Percentiles rank a stretch among this genome's conserved stretches.
Evolutionary conservation across 1,140 invertebrate species (phyloP).

Genomic region (Drosophila nebulosa): DNA sequence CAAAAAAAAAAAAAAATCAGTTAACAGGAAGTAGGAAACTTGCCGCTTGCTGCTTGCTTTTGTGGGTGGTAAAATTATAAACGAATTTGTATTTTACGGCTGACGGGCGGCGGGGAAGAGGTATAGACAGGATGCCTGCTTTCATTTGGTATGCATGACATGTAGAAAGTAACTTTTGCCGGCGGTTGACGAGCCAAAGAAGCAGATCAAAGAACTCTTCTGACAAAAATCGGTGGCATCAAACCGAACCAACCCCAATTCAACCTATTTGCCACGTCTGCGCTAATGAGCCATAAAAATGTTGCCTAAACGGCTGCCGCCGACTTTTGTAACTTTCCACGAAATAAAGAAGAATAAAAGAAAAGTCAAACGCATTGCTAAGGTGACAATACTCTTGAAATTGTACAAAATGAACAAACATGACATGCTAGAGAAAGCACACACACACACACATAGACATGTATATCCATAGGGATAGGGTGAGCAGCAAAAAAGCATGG

Average conservation of each 20-base stretch:
- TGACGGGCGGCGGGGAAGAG: background rate
- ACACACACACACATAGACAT: background rate
- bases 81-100: conserved; percentile 63
- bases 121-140: background rate
- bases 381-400: conserved; percentile 49
- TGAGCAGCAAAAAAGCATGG: background rate
- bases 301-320: conserved; percentile 45
- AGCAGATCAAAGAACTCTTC: conserved; percentile 3
- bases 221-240: conserved; percentile 21
- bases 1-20: conserved; percentile 14
- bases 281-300: conserved; percentile 77
- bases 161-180: conserved; percentile 63
- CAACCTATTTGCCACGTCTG: conserved; percentile 72
- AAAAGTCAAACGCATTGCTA: conserved; percentile 36
- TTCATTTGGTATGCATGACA: conserved; percentile 74
- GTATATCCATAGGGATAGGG: background rate
- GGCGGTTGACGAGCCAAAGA: conserved; percentile 23
- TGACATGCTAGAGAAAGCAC: background rate
- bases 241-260: conserved; percentile 25
- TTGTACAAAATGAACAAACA: conserved; percentile 16
- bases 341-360: background rate
- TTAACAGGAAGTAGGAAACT: conserved; percentile 2
- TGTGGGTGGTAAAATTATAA: conserved; percentile 61
- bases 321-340: conserved; percentile 17
- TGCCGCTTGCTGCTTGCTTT: background rate